Base-by-base conservation (phyloP, 2,888 invertebrate species). In the Cantharis nigra region DNA sequence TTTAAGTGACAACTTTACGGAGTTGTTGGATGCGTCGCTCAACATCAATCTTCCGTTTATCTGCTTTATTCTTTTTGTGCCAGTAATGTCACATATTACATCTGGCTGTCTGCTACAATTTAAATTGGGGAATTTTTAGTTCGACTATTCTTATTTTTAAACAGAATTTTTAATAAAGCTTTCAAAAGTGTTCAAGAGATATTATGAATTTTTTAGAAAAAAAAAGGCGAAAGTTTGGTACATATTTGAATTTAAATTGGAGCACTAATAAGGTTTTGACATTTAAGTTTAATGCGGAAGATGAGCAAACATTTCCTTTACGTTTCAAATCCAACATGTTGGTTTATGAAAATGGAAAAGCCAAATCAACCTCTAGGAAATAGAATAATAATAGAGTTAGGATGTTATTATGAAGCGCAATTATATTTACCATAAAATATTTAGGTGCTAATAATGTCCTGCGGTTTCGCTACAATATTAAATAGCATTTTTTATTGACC, bases 311-410 rank as follows among this genome's bases (percentile, higher is more conserved):
- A 67, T 26, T 67, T 67, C 65, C 65, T 74, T 74, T 63, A 70
- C 70, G 62, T 74, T 74, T 70, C 63, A 70, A 74, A 69, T 74
- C 74, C 69, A 74, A 69, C 63, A 69, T 70, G 74, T 70, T 63
- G 63, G 69, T 30, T 74, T 74, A 74, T 74, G 70, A 74, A 73
- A 70, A 69, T 69, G 69, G 74, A 74, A 74, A 69, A 74, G 69
- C 69, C 69, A 69, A 74, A 74, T 74, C 74, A 74, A 74, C 74
- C 74, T 69, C 72, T 75, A 77, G 79, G 77, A 79, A 77, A 79
- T 79, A 75, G 79, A 75, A 73, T 71, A 72, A 75, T 79, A 79
- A 79, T 77, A 71, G 71, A 71, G 74, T 79, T 79, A 77, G 77
- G 75, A 75, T 72, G 79, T 75, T 71, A 77, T 77, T 77, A 77